Base-by-base conservation (phyloP, 2,888 invertebrate species). In the Stenotaenia linearis region DNA sequence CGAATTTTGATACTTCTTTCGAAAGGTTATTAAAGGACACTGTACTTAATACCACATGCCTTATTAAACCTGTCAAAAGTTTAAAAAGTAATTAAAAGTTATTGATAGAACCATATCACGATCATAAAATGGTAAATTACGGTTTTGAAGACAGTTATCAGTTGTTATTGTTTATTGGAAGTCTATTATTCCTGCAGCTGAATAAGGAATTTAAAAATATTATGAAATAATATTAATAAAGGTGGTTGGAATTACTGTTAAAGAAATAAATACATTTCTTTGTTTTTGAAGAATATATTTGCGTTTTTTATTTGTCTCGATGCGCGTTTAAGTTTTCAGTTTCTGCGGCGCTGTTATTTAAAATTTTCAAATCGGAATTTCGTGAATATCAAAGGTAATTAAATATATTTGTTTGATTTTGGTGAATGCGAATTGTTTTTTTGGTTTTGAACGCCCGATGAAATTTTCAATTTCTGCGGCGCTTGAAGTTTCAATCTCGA, bases 171-270 rank as follows among this genome's bases (percentile, higher is more conserved):
- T 25, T 61, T 61, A 61, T 61, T 61, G 61, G 61, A 61, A 61
- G 61, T 61, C 61, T 61, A 61, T 61, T 61, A 61, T 61, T 61
- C 61, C 61, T 61, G 61, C 61, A 61, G 61, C 61, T 61, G 61
- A 61, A 61, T 61, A 61, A 7, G 61, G 61, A 61, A 61, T 61
- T 61, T 12, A 61, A 61, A 61, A 61, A 25, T 25, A 61, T 25
- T 61, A 23, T 61, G 61, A 61, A 61, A 28, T 61, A 61, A 61
- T 61, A 61, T 12, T 40, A 40, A 40, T 40, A 40, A 61, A 61
- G 61, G 61, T 61, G 61, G 61, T 61, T 61, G 61, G 61, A 61
- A 61, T 61, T 61, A 61, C 61, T 61, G 61, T 61, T 61, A 61
- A 61, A 61, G 15, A 61, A 28, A 61, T 28, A 61, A 61, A 61